Evolutionary conservation across 2,113 vertebrate species (phyloP).

Genomic region (Erythrocercus mccallii): DNA sequence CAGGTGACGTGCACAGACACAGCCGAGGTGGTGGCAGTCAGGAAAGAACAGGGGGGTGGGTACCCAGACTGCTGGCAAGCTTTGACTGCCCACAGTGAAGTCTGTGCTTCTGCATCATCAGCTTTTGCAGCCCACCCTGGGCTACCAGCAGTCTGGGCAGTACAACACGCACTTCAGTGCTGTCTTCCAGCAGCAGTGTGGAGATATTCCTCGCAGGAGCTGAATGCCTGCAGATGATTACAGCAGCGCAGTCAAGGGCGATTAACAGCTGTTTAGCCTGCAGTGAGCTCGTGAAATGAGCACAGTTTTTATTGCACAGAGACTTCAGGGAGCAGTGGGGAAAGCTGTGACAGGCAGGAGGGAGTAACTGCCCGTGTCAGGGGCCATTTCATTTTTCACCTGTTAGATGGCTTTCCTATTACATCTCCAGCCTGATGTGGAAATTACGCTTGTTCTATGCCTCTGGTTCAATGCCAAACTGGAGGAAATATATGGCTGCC

Average conservation of each 20-base stretch:
- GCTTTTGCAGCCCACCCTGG: background rate
- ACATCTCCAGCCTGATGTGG: background rate
- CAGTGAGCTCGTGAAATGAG: background rate
- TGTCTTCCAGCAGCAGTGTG: background rate
- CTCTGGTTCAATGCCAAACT: background rate
- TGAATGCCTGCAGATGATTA: background rate
- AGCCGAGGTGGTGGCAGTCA: fast-evolving
- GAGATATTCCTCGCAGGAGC: background rate
- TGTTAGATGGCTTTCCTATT: constrained; percentile 15
- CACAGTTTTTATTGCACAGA: background rate
- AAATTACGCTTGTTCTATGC: background rate
- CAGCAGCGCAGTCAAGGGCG: background rate
- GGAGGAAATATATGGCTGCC: background rate
- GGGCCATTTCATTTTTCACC: constrained; percentile 23
- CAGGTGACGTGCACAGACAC: fast-evolving
- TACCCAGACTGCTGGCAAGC: too few relatives aligned
- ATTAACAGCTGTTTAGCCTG: constrained; percentile 2
- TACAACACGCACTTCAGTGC: fast-evolving
- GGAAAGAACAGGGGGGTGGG: background rate
- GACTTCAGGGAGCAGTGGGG: background rate
- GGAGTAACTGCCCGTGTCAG: background rate
- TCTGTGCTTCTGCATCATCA: background rate
- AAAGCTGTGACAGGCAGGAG: background rate
- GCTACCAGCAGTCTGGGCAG: background rate
- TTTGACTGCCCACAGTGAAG: background rate